phyloP scores from a whole-genome alignment of 2,113 vertebrate species.

The Oreochromis aureus region DNA sequence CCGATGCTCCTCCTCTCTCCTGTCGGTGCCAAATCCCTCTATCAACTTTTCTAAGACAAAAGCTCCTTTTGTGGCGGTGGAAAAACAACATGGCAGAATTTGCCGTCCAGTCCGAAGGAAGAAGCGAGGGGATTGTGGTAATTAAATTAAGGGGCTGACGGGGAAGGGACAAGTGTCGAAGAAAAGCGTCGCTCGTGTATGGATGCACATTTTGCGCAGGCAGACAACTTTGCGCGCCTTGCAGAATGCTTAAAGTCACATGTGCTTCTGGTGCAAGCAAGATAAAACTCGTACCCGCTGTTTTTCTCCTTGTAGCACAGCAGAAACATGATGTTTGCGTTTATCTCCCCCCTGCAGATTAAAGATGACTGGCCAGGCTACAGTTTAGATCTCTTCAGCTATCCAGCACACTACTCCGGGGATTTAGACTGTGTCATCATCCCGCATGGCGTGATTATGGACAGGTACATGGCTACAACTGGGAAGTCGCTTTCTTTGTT shows the following conservation, averaged over 20 bases:
- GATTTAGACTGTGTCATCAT: constrained; percentile 85
- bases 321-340: neutral
- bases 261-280: neutral
- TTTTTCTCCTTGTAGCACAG: neutral
- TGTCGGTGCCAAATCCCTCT: neutral
- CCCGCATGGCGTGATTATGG: constrained; percentile 87
- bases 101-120: neutral
- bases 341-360: constrained; percentile 68
- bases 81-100: constrained; percentile 70
- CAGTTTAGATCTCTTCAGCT: constrained; percentile 85
- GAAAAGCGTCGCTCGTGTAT: neutral
- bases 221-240: neutral
- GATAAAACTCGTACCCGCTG: neutral
- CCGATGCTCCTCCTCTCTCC: constrained; percentile 36
- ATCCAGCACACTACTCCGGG: constrained; percentile 82
- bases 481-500: neutral
- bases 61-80: neutral
- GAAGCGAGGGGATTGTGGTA: constrained; percentile 69
- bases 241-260: neutral
- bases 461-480: constrained; percentile 72
- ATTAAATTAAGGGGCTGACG: constrained; percentile 1
- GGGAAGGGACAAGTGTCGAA: neutral
- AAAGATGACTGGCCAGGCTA: constrained; percentile 85
- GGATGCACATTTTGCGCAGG: neutral
- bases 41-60: neutral